A percentile compares a stretch with the other conserved stretches of the same genome.
Evolutionary conservation across 2,888 invertebrate genomes (phyloP).

Genomic region (Dorcus hopei): DNA sequence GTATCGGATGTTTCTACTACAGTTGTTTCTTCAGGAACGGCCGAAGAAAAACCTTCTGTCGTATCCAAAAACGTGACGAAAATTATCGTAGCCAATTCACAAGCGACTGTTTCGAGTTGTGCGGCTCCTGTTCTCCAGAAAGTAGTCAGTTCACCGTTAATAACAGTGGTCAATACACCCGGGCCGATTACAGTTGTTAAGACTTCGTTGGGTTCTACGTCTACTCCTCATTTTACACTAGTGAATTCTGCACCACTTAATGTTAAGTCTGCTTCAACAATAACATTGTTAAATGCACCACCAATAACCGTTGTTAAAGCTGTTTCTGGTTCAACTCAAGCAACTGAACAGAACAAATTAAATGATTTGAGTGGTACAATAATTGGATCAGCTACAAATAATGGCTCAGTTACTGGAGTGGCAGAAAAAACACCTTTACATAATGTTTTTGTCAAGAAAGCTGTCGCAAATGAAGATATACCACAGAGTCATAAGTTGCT

Average conservation of each 20-base stretch:
- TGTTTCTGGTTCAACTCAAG: slow-evolving; percentile 21
- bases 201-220: slow-evolving; percentile 42
- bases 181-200: slow-evolving; percentile 47
- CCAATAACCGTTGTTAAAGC: slow-evolving; percentile 45
- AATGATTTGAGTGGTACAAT: slow-evolving; percentile 3
- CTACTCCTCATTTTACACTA: slow-evolving; percentile 43
- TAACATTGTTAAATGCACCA: slow-evolving; percentile 45
- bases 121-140: slow-evolving; percentile 15
- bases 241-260: slow-evolving; percentile 42
- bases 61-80: slow-evolving; percentile 25
- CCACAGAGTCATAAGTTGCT: slow-evolving; percentile 45
- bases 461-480: slow-evolving; percentile 31
- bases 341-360: slow-evolving; percentile 5
- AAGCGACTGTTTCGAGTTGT: slow-evolving; percentile 15
- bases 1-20: slow-evolving; percentile 20
- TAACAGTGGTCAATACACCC: slow-evolving; percentile 45
- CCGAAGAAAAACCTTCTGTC: slow-evolving; percentile 8
- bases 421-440: slow-evolving; percentile 30
- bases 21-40: slow-evolving; percentile 5
- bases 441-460: slow-evolving; percentile 49
- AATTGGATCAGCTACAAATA: slow-evolving; percentile 10
- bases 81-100: slow-evolving; percentile 18
- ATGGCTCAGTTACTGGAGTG: slow-evolving; percentile 22
- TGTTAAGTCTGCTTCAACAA: slow-evolving; percentile 35
- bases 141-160: slow-evolving; percentile 38